These are phyloP conservation scores for Dreissena polymorpha DNA, from an alignment of 1,140 invertebrate genomes.

Conservation along the genomic window DNA sequence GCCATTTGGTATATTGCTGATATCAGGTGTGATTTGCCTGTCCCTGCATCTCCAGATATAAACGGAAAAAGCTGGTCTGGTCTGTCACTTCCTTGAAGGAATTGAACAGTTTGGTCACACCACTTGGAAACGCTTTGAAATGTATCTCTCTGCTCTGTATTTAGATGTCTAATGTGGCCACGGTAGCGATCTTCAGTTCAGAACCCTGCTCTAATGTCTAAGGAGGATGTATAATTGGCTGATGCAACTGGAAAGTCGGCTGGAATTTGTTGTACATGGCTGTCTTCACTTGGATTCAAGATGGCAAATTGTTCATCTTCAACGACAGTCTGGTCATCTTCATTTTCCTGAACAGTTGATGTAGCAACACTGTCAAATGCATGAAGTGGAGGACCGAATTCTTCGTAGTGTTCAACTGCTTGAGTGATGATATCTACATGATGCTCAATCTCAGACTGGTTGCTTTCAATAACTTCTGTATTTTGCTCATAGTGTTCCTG, in stretches of 20 bases:
- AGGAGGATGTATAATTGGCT: not conserved
- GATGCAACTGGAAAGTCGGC: conserved; percentile 16
- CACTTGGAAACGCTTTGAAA: conserved; percentile 26
- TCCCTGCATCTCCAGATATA: conserved; percentile 47
- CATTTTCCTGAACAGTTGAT: conserved; percentile 14
- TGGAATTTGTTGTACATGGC: conserved; percentile 11
- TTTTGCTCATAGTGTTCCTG: conserved; percentile 23
- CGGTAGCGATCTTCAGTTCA: conserved; percentile 3
- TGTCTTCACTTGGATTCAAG: conserved; percentile 27
- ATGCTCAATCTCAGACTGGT: conserved; percentile 39
- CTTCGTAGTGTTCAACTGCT: conserved; percentile 37
- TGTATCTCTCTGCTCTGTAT: conserved; percentile 1
- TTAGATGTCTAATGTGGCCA: conserved; percentile 12
- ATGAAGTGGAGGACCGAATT: conserved; percentile 48
- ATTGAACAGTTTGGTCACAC: conserved; percentile 9
- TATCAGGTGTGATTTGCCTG: conserved; percentile 61
- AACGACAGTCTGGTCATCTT: conserved; percentile 29
- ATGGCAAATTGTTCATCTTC: conserved; percentile 19
- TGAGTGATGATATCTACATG: conserved; percentile 43
- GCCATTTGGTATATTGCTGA: conserved; percentile 53
- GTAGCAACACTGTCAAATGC: conserved; percentile 40
- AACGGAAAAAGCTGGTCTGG: conserved; percentile 19
- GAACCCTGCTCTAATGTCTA: conserved; percentile 1
- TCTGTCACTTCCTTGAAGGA: not conserved
- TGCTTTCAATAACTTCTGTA: conserved; percentile 25